These are phyloP conservation scores for Tillus elongatus DNA, from an alignment of 2,888 invertebrate species.

Conservation along the genomic window DNA sequence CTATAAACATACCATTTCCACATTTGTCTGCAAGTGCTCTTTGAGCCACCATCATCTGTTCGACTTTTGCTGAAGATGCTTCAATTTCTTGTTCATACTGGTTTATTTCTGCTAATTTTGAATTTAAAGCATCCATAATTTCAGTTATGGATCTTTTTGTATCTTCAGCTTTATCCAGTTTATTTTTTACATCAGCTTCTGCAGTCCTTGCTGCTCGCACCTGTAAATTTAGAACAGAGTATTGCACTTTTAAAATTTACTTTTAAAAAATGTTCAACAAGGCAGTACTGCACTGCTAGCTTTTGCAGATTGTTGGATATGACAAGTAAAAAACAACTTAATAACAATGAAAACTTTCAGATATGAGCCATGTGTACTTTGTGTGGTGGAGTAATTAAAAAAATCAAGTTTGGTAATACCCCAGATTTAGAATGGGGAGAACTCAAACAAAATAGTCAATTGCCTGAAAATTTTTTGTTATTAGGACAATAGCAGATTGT, in stretches of 20 bases:
- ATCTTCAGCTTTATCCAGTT: constrained; percentile 11
- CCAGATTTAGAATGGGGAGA: too few species aligned
- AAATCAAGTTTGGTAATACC: too few species aligned
- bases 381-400: too few species aligned
- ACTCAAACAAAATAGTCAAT: too few species aligned
- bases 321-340: too few species aligned
- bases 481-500: too few species aligned
- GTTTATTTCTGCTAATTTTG: constrained; percentile 44
- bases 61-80: constrained; percentile 43
- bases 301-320: too few species aligned
- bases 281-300: too few species aligned
- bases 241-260: constrained; percentile 4
- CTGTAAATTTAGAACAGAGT: constrained; percentile 18
- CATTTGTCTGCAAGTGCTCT: constrained; percentile 40
- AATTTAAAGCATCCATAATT: constrained; percentile 34
- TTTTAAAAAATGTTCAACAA: too few species aligned
- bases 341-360: too few species aligned
- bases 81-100: constrained; percentile 46
- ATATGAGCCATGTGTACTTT: too few species aligned
- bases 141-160: constrained; percentile 39
- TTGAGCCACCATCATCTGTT: constrained; percentile 47
- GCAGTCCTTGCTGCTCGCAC: constrained; percentile 37
- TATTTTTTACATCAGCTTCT: constrained; percentile 4
- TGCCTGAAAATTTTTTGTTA: too few species aligned
- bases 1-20: constrained; percentile 43